Conservation (phyloP, 2,113 vertebrate species). For the Conger conger region DNA sequence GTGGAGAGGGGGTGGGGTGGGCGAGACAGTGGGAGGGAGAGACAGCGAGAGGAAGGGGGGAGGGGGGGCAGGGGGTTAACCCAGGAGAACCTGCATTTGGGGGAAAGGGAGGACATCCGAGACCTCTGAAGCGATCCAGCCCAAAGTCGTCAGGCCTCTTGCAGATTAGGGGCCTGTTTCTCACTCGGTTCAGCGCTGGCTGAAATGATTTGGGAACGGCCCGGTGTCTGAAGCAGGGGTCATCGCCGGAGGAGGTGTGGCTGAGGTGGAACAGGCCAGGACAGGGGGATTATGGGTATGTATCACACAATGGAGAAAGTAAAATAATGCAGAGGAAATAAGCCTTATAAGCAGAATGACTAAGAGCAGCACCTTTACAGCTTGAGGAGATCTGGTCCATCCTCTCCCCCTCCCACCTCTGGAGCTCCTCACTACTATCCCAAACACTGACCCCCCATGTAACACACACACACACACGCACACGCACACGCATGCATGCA, state of each 20-base stretch:
- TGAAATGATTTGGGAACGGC: constrained; percentile 60
- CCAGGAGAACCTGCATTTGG: not conserved
- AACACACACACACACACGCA: not conserved
- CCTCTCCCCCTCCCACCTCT: not conserved
- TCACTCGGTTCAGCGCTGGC: not conserved
- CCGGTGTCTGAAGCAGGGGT: constrained; percentile 40
- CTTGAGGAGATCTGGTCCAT: not conserved
- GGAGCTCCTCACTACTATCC: not conserved
- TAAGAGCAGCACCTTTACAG: not conserved
- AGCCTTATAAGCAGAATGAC: not conserved
- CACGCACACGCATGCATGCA: too few species aligned
- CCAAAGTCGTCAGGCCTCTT: constrained; percentile 21
- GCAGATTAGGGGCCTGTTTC: constrained; percentile 26
- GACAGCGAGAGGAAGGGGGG: constrained; percentile 1
- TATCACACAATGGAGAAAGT: not conserved
- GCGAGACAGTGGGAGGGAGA: constrained; percentile 7
- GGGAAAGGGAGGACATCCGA: constrained; percentile 14
- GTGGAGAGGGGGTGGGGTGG: not conserved
- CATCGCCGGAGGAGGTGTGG: constrained; percentile 63
- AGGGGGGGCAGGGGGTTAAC: not conserved
- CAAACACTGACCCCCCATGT: not conserved
- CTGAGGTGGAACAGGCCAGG: constrained; percentile 59
- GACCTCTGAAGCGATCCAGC: constrained; percentile 14
- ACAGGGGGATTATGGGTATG: constrained; percentile 28
- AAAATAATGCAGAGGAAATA: not conserved